A percentile compares a stretch with the other conserved stretches of the same genome.
These are phyloP conservation scores for Scaptomyza pallida DNA, from an alignment of 1,140 invertebrate species.

Conservation along the genomic window DNA sequence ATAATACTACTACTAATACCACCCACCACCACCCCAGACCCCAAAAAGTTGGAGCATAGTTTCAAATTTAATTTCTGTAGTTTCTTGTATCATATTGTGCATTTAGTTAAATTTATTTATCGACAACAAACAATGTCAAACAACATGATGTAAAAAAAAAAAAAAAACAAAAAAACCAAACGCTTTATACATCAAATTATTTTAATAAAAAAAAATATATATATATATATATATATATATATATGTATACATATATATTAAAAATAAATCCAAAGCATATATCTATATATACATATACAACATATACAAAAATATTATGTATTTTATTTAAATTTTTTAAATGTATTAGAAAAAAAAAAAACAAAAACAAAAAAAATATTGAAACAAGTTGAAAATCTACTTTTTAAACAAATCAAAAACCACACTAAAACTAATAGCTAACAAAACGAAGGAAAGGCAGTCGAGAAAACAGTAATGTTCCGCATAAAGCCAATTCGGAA, in stretches of 20 bases:
- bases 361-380: conserved; percentile 9
- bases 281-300: conserved; percentile 74
- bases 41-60: conserved; percentile 35
- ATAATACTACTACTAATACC: conserved; percentile 13
- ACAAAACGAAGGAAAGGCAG: conserved; percentile 24
- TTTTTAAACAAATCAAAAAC: conserved; percentile 14
- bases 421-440: conserved; percentile 3
- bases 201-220: conserved; percentile 51
- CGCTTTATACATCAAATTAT: conserved; percentile 80
- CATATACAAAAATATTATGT: conserved; percentile 72
- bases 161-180: conserved; percentile 43
- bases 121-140: conserved; percentile 41
- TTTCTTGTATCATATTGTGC: conserved; percentile 66
- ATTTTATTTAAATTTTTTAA: conserved; percentile 72
- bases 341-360: conserved; percentile 46
- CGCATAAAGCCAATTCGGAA: conserved; percentile 8
- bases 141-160: conserved; percentile 28
- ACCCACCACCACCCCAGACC: conserved; percentile 21
- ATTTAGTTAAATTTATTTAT: conserved; percentile 73
- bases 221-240: conserved; percentile 65
- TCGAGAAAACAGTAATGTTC: conserved; percentile 1
- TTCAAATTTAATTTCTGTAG: conserved; percentile 44
- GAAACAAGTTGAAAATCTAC: conserved; percentile 44
- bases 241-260: conserved; percentile 73
- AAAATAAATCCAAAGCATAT: conserved; percentile 49